These are phyloP conservation scores for Egretta garzetta DNA, from an alignment of 2,113 vertebrate species.

Conservation along the genomic window DNA sequence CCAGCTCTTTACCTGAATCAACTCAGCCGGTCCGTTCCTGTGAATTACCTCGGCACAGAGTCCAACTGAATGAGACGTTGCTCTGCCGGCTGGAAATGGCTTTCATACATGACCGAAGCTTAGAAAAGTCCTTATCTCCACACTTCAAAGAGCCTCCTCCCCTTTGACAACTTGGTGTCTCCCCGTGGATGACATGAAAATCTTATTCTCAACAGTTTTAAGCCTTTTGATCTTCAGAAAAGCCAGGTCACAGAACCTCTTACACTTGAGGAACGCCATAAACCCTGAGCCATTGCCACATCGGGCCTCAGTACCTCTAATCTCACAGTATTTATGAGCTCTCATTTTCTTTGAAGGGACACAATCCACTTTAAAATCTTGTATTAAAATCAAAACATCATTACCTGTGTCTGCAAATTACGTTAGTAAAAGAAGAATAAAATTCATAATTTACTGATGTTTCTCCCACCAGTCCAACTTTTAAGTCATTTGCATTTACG, in stretches of 20 bases:
- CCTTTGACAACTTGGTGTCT: slow-evolving; percentile 54
- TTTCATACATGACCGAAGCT: slow-evolving; percentile 5
- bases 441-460: not conserved
- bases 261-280: slow-evolving; percentile 19
- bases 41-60: accelerated
- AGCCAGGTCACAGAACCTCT: slow-evolving; percentile 14
- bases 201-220: slow-evolving; percentile 25
- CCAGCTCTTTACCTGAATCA: not conserved
- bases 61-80: not conserved
- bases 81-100: not conserved
- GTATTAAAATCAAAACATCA: not conserved
- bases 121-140: slow-evolving; percentile 63
- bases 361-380: not conserved
- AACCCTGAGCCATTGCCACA: not conserved
- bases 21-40: not conserved
- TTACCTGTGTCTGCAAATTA: not conserved
- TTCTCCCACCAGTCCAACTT: not conserved
- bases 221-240: slow-evolving; percentile 53
- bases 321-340: slow-evolving; percentile 23
- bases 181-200: slow-evolving; percentile 1
- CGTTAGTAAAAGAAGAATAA: slow-evolving; percentile 1
- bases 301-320: not conserved
- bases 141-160: slow-evolving; percentile 69
- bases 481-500: not conserved
- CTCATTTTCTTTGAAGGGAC: slow-evolving; percentile 28